Percentiles rank a stretch among this genome's conserved stretches.
These are phyloP conservation scores for Ramazzottius varieornatus DNA, from an alignment of 2,888 invertebrate genomes.

Conservation along the genomic window DNA sequence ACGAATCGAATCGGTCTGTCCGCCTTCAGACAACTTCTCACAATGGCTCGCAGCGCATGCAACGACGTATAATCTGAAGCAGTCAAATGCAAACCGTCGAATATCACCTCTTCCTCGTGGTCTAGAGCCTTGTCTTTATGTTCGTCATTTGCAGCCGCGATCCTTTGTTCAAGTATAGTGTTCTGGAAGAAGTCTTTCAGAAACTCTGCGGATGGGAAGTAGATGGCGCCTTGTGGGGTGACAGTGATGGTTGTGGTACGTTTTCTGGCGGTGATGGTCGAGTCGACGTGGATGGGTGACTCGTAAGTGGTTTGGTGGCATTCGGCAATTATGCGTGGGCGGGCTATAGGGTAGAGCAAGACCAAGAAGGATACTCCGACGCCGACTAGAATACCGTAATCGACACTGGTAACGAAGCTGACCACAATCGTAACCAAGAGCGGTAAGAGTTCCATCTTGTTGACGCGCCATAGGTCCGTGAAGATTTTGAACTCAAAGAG, in stretches of 20 bases:
- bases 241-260: neutral
- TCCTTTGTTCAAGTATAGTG: neutral
- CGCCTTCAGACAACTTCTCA: neutral
- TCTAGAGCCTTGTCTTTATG: neutral
- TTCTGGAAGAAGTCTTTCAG: neutral
- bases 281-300: neutral
- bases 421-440: neutral
- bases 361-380: neutral
- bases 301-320: neutral
- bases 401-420: neutral
- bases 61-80: neutral
- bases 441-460: slow-evolving; percentile 10
- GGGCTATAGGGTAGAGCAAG: neutral
- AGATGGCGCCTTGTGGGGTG: neutral
- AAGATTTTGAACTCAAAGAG: slow-evolving; percentile 18
- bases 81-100: neutral
- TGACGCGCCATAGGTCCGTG: slow-evolving; percentile 15
- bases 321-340: neutral
- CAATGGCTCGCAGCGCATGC: neutral
- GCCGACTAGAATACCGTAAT: neutral
- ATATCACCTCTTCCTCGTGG: neutral
- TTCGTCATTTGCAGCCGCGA: neutral
- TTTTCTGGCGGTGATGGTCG: neutral
- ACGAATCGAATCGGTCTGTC: neutral
- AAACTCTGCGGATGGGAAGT: neutral